Conservation (phyloP, 2,113 vertebrate genomes). For the Apeltes quadracus region DNA sequence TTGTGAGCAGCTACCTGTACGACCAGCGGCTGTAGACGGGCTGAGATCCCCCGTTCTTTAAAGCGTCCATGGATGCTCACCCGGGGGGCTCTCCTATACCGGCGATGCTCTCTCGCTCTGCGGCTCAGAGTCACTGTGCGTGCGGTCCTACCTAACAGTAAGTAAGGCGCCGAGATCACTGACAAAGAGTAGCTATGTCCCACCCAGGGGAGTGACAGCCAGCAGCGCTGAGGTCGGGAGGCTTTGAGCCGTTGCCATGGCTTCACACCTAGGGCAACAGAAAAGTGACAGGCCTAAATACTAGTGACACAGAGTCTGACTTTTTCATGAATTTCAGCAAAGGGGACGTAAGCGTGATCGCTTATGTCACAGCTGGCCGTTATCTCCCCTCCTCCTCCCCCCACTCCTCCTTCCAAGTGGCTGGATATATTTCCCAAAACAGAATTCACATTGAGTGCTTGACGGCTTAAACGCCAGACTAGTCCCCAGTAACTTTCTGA, state of each 20-base stretch:
- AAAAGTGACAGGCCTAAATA: conserved; percentile 21
- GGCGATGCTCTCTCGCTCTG: conserved; percentile 24
- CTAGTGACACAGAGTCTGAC: neutral
- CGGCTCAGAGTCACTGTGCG: conserved; percentile 6
- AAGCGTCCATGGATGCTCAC: conserved; percentile 72
- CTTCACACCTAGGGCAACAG: conserved; percentile 47
- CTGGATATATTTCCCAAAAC: neutral
- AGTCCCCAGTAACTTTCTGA: conserved; percentile 26
- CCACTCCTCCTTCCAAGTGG: too few relatives aligned
- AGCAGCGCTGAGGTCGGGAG: conserved; percentile 44
- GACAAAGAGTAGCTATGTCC: conserved; percentile 55
- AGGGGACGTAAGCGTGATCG: neutral
- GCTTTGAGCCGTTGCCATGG: conserved; percentile 66
- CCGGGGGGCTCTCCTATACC: conserved; percentile 17
- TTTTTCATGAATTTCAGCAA: neutral
- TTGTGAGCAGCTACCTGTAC: conserved; percentile 75
- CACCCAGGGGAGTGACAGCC: conserved; percentile 65
- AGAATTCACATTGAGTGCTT: neutral
- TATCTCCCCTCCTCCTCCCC: too few relatives aligned
- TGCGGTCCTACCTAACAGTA: conserved; percentile 3
- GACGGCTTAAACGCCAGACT: neutral
- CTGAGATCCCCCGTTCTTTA: conserved; percentile 69
- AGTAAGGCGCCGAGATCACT: conserved; percentile 37
- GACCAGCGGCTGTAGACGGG: conserved; percentile 82
- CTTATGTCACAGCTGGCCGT: too few relatives aligned